These are phyloP conservation scores for Tachina lurida DNA, from an alignment of 2,888 invertebrate species.

Conservation along the genomic window DNA sequence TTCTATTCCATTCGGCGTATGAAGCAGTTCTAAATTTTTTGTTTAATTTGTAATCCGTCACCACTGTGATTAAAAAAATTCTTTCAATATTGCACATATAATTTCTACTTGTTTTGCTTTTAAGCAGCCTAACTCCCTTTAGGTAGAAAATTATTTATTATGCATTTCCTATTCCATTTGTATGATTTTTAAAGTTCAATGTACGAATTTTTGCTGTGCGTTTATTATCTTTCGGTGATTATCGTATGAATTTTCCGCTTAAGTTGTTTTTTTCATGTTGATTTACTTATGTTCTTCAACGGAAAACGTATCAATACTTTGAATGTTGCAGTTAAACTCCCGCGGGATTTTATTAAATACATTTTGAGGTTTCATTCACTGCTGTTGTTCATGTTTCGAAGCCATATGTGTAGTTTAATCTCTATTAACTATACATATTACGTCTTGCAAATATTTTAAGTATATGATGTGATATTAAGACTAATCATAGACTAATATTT, in stretches of 20 bases:
- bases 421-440: slow-evolving; percentile 60
- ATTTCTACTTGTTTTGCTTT: slow-evolving; percentile 6
- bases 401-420: slow-evolving; percentile 66
- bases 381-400: slow-evolving; percentile 51
- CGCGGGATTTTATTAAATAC: slow-evolving; percentile 67
- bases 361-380: slow-evolving; percentile 57
- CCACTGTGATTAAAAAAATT: slow-evolving; percentile 28
- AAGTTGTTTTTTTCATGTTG: slow-evolving; percentile 51
- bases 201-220: slow-evolving; percentile 56
- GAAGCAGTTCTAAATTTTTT: neutral
- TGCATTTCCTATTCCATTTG: slow-evolving; percentile 13
- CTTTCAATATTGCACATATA: slow-evolving; percentile 21
- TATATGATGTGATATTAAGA: neutral
- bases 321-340: slow-evolving; percentile 50
- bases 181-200: slow-evolving; percentile 56
- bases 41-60: neutral
- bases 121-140: neutral
- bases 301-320: slow-evolving; percentile 48
- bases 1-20: too few relatives aligned
- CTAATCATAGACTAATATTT: neutral
- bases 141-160: slow-evolving; percentile 42
- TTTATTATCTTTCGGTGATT: slow-evolving; percentile 66
- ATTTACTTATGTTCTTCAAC: slow-evolving; percentile 28
- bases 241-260: slow-evolving; percentile 70
- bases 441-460: slow-evolving; percentile 36